Percentiles rank a stretch among this genome's conserved stretches.
Conservation (phyloP, 2,888 invertebrate species). For the Agrilus cyanescens region DNA sequence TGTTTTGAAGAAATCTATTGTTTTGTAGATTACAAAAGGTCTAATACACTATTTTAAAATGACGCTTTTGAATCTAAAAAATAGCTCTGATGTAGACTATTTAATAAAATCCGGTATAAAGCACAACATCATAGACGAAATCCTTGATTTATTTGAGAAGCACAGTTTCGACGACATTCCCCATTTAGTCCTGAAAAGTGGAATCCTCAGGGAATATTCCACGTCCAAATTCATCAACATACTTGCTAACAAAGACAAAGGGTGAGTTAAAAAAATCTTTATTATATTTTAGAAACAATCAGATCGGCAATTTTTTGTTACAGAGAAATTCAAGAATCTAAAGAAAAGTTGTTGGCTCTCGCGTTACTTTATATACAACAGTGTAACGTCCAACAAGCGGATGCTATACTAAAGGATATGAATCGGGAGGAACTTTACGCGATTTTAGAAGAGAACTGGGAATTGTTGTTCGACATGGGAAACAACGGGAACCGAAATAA, state of each 20-base stretch:
- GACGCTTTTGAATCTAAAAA: slow-evolving; percentile 33
- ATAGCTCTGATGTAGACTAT: slow-evolving; percentile 36
- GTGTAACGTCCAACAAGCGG: slow-evolving; percentile 37
- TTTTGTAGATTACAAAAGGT: slow-evolving; percentile 29
- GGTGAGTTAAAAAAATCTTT: slow-evolving; percentile 19
- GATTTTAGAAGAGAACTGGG: slow-evolving; percentile 37
- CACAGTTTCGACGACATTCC: slow-evolving; percentile 37
- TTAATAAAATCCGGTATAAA: slow-evolving; percentile 30
- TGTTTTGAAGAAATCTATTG: slow-evolving; percentile 4
- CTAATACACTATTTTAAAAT: slow-evolving; percentile 31
- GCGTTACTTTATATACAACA: slow-evolving; percentile 41
- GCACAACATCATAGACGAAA: slow-evolving; percentile 32
- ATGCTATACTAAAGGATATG: slow-evolving; percentile 35
- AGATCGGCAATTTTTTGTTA: slow-evolving; percentile 8
- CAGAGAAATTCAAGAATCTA: slow-evolving; percentile 28
- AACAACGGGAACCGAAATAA: slow-evolving; percentile 28
- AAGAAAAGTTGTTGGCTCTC: slow-evolving; percentile 35
- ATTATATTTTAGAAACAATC: background rate
- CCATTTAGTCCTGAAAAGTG: slow-evolving; percentile 40
- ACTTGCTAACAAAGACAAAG: slow-evolving; percentile 25
- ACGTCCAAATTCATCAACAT: slow-evolving; percentile 42
- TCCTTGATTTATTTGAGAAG: slow-evolving; percentile 33
- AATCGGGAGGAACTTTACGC: slow-evolving; percentile 31
- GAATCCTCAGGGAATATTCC: slow-evolving; percentile 41
- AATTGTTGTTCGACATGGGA: slow-evolving; percentile 40